Evolutionary conservation across 1,140 invertebrate species (phyloP).

Genomic region (Probaryconus sp.): DNA sequence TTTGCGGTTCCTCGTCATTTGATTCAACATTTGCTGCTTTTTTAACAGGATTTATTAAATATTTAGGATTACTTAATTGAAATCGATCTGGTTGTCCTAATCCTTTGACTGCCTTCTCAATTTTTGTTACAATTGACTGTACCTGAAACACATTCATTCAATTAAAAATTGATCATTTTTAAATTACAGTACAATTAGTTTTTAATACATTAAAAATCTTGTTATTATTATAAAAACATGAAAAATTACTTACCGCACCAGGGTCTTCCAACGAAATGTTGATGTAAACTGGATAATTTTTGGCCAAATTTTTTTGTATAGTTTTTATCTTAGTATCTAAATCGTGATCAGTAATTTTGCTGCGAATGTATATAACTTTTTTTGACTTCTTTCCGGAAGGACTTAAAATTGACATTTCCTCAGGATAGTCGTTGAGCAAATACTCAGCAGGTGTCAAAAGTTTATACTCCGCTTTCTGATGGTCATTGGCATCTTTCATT

Average conservation of each 20-base stretch:
- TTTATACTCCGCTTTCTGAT: conserved; percentile 81
- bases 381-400: no score
- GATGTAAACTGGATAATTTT: conserved; percentile 81
- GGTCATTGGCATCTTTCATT: conserved; percentile 82
- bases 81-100: conserved; percentile 1
- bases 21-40: no score
- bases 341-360: conserved; percentile 82
- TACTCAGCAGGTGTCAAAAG: no score
- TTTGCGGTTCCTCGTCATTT: not conserved
- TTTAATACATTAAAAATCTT: no score
- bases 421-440: no score
- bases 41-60: not conserved
- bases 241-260: conserved; percentile 60
- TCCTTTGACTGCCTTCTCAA: conserved; percentile 19
- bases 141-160: conserved; percentile 28
- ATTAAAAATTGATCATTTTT: no score
- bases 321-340: conserved; percentile 71
- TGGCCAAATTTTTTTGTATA: conserved; percentile 64
- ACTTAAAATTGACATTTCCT: no score
- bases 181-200: no score
- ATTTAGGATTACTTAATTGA: not conserved
- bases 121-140: conserved; percentile 9
- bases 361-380: conserved; percentile 81
- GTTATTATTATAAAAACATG: not conserved
- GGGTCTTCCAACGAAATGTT: conserved; percentile 77